phyloP scores from a whole-genome alignment of 35 echinoderm and acorn worm species.

The Ophioderma brevispina region DNA sequence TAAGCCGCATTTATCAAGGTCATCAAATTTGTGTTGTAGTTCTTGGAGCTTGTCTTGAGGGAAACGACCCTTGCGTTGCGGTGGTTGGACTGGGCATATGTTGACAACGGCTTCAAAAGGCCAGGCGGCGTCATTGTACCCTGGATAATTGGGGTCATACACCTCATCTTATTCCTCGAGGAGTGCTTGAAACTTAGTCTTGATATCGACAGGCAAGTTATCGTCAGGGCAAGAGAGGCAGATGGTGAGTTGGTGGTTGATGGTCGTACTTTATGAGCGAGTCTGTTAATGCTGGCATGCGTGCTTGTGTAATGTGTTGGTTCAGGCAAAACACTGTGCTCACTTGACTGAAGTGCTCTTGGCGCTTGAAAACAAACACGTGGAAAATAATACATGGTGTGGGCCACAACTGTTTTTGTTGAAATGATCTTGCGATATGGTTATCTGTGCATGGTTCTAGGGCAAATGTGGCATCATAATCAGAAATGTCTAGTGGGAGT shows the following conservation, averaged over 20 bases:
- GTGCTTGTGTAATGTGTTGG: not conserved
- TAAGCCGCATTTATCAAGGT: slow-evolving; percentile 41
- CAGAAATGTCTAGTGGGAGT: slow-evolving; percentile 3
- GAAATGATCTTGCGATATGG: not conserved
- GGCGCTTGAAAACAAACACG: slow-evolving; percentile 4
- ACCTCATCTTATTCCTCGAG: slow-evolving; percentile 26
- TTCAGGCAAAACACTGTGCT: not conserved
- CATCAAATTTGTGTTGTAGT: slow-evolving; percentile 49
- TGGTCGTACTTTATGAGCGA: too few species aligned
- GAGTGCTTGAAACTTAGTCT: slow-evolving; percentile 17
- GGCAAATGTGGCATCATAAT: slow-evolving; percentile 23
- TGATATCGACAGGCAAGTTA: not conserved
- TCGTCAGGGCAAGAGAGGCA: slow-evolving; percentile 25
- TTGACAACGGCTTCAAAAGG: slow-evolving; percentile 67
- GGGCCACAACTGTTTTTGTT: slow-evolving; percentile 6
- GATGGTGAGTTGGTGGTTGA: not conserved
- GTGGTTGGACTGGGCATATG: slow-evolving; percentile 68
- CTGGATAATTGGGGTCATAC: slow-evolving; percentile 23
- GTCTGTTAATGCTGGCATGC: not conserved
- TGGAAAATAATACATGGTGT: not conserved
- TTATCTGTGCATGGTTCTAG: slow-evolving; percentile 29
- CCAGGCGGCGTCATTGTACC: slow-evolving; percentile 53
- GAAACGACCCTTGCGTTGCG: too few species aligned
- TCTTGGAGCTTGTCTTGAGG: slow-evolving; percentile 13
- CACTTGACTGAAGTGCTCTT: slow-evolving; percentile 44